phyloP scores from a whole-genome alignment of 2,113 vertebrate genomes.

The Scomber colias region DNA sequence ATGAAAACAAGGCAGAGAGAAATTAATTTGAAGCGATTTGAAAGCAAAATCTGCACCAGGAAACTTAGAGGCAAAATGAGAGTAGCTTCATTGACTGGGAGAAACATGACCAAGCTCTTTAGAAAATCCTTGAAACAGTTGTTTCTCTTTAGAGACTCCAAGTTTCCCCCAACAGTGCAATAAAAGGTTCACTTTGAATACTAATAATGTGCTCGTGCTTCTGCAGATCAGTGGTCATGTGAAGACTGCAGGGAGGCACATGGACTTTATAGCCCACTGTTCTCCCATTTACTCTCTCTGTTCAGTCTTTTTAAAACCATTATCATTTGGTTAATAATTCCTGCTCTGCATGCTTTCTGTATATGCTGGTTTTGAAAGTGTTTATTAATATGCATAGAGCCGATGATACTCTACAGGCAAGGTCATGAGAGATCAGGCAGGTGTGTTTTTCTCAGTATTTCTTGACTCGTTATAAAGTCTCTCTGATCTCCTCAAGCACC shows the following conservation, averaged over 20 bases:
- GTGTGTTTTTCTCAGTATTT: conserved; percentile 26
- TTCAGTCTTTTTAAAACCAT: conserved; percentile 30
- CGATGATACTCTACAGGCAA: conserved; percentile 29
- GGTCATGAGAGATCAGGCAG: conserved; percentile 25
- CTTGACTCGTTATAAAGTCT: conserved; percentile 9
- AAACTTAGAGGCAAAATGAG: conserved; percentile 31
- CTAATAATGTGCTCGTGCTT: conserved; percentile 24
- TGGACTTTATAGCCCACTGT: conserved; percentile 37
- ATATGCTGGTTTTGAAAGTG: conserved; percentile 1
- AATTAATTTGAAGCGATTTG: conserved; percentile 59
- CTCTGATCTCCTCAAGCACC: conserved; percentile 37
- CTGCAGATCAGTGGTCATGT: conserved; percentile 34
- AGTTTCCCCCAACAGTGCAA: conserved; percentile 31
- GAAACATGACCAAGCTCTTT: conserved; percentile 34
- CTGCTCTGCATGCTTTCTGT: conserved; percentile 14
- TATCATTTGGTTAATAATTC: conserved; percentile 33
- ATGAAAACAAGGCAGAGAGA: conserved; percentile 61
- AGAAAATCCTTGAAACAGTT: conserved; percentile 50
- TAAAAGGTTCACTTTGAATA: conserved; percentile 52
- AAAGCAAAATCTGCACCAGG: conserved; percentile 42
- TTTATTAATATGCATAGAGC: conserved; percentile 32
- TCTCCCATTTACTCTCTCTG: conserved; percentile 24
- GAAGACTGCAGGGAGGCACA: conserved; percentile 37
- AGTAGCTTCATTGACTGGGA: conserved; percentile 15
- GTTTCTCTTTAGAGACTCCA: conserved; percentile 11